These are phyloP conservation scores for Cliona cf. orientalis DNA, from an alignment of 37 sponge, comb jelly and placozoan species.

Conservation along the genomic window DNA sequence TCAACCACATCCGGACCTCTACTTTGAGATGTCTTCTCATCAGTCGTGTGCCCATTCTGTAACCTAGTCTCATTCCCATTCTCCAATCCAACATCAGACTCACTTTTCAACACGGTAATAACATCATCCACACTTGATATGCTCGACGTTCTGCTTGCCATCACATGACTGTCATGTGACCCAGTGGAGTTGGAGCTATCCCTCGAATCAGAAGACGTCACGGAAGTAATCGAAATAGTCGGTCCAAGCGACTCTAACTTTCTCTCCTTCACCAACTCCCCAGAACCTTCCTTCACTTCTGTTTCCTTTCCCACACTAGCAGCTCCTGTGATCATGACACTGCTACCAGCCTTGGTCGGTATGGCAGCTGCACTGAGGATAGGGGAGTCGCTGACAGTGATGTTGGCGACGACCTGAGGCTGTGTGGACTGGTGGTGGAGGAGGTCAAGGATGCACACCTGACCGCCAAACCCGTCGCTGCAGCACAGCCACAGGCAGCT, in stretches of 20 bases:
- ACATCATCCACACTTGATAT: constrained; percentile 1
- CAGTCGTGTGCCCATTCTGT: too few species aligned
- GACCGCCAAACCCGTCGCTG: constrained; percentile 68
- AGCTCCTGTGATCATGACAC: too few species aligned
- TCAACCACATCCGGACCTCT: too few species aligned
- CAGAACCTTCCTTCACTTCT: background rate
- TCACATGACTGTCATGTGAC: constrained; percentile 4
- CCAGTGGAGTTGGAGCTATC: background rate
- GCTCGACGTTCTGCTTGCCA: constrained; percentile 7
- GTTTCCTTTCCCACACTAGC: background rate
- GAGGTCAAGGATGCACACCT: constrained; percentile 64
- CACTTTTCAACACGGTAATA: too few species aligned
- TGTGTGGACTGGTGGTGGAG: constrained; percentile 22
- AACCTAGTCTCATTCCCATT: too few species aligned
- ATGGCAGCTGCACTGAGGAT: constrained; percentile 58
- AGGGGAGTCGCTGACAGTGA: constrained; percentile 63
- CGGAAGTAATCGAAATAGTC: background rate
- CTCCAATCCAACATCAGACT: too few species aligned
- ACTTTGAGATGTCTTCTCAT: too few species aligned
- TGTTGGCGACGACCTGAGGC: constrained; percentile 56
- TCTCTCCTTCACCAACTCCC: background rate
- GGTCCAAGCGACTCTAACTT: background rate
- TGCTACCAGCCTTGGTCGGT: constrained; percentile 5
- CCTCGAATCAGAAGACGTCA: background rate
- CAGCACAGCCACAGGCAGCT: constrained; percentile 73